Conservation (phyloP, 2,888 invertebrate genomes). For the Emmelina monodactyla region DNA sequence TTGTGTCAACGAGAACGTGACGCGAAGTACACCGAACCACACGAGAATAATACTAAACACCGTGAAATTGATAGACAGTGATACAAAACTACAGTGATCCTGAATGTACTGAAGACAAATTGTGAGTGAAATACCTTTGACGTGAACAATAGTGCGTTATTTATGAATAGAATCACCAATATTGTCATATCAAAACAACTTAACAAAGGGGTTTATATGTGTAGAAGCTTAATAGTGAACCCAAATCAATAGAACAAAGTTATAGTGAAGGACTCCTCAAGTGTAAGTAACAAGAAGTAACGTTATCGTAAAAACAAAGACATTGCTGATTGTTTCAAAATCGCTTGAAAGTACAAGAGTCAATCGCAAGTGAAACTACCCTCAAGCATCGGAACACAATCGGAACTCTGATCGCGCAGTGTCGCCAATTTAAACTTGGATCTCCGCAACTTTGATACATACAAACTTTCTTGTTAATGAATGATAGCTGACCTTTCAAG, state of each 20-base stretch:
- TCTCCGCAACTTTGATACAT: not conserved
- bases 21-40: not conserved
- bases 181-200: too few relatives aligned
- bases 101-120: not conserved
- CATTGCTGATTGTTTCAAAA: too few relatives aligned
- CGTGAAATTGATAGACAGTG: not conserved
- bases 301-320: not conserved
- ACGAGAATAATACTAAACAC: not conserved
- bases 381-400: not conserved
- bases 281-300: not conserved
- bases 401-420: not conserved
- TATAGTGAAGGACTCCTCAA: not conserved
- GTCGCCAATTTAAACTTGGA: not conserved
- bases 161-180: too few relatives aligned
- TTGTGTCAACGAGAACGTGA: not conserved
- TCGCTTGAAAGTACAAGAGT: not conserved
- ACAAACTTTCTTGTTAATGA: not conserved
- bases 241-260: too few relatives aligned
- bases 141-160: not conserved
- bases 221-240: too few relatives aligned
- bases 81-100: not conserved
- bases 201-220: too few relatives aligned
- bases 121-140: not conserved
- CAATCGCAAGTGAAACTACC: not conserved
- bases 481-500: not conserved